Base-by-base conservation (phyloP, 2,797 vertebrate species). In the Megaceryle alcyon region DNA sequence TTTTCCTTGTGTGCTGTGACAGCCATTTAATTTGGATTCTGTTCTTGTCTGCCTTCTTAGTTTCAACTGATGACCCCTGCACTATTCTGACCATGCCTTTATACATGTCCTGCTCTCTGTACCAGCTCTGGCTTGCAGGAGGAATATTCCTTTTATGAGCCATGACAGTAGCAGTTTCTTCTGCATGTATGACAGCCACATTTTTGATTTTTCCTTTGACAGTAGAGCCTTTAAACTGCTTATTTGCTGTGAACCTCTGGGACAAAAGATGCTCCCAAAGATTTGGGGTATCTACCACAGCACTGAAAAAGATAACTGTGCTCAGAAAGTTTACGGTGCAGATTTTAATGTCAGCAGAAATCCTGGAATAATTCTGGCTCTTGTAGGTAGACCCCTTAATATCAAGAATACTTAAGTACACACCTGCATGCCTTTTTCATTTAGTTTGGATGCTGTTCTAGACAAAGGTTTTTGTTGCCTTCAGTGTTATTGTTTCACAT, bases 131-230 rank as follows among this genome's bases (percentile, higher is more conserved):
- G 14, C 59, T 88, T 72, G n/a, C 54, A 88, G 16, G 18, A 81
- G 20, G 28, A 87, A 43, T 70, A 37, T 79, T 87, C 23, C 35
- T 88, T 65, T 80, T 51, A 51, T 31, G 19, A 84, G 28, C 43
- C 29, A 8, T 49, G 29, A 41, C 25, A 56, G 22, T 5, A 72
- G n/a, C 26, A 44, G 31, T 57, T 95, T 75, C 28, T 69, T 76
- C 78, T 51, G 59, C 2, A 0, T 0, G 0, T 37, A 39, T 11
- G 10, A 65, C 14, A 81, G 44, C 25, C 53, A 51, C 6, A 6
- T 64, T 81, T 66, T 54, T 2, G 22, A 48, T 26, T 90, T 81
- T 68, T 48, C 33, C 19, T 20, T 8, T 57, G 39, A 10, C 14
- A 63, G 19, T 7, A 63, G 43, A 80, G 22, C 19, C 63, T 84